Evolutionary conservation across 1,140 invertebrate genomes (phyloP), one percentile per base, ranked within the genome.

Genomic region (Drosophila aff.): DNA sequence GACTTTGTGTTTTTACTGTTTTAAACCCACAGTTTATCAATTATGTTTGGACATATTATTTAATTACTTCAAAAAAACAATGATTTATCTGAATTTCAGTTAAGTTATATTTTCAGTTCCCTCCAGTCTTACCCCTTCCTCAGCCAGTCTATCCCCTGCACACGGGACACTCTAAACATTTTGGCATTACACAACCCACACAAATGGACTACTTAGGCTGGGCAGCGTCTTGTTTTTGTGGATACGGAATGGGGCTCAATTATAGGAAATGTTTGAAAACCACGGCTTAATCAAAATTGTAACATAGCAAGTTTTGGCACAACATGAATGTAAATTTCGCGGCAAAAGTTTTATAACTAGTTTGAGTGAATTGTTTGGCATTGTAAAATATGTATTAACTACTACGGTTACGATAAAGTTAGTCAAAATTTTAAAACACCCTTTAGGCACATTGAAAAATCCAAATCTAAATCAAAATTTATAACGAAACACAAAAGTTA

Each of bases 321-420:
- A 61, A 71, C 61, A 40, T 58, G 55, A 38, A 59, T 66, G 36
- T 44, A 79, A 74, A 68, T 59, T 43, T 36, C 73, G 31, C 64
- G 31, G 76, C 85, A 91, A 91, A 91, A 86, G 87, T 91, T 91
- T 91, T 91, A 91, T 91, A 81, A 68, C 72, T 68, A 80, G 67
- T 78, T 75, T 69, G 62, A 73, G 50, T 9, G 53, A 63, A 80
- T 87, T 80, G 76, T 86, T 86, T 87, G 82, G 64, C 82, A 77
- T 73, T 78, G 64, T 67, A 83, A 77, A 75, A 58, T 78, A 75
- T 68, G 69, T 71, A 75, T 76, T 61, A 75, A 50, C 36, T 57
- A 49, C 49, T 66, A 66, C 47, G 36, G 47, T 50, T 58, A 67
- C 23, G 43, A 49, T 46, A 66, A 61, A 71, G 49, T 71, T 89